Base-by-base conservation (phyloP, 2,797 vertebrate species). In the Pantherophis vulpinus region DNA sequence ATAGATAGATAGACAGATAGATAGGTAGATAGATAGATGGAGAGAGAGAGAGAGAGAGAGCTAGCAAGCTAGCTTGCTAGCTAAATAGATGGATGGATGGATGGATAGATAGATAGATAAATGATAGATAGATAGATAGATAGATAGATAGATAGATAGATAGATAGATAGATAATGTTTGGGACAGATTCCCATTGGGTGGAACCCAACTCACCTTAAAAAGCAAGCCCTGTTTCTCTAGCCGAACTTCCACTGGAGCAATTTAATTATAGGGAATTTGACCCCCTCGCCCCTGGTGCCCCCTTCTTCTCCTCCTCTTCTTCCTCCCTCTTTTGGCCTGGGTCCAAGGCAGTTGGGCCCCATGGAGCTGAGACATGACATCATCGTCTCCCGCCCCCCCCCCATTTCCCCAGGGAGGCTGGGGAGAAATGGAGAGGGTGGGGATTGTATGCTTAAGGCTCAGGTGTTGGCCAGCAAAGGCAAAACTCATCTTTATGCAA, bases 401-500 rank as follows among this genome's bases (percentile, higher is more conserved):
- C 25, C n/a, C 5, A 66, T 42, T 93, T 92, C 93, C 93, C 10
- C 7, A 14, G 63, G 42, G 70, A 42, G 32, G 32, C 18, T 42
- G 32, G 18, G 42, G n/a, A 20, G 86, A 61, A 88, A 93, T 60
- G 37, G 93, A 93, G 92, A 91, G 87, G 88, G 94, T 94, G 58
- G 91, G 91, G 89, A 93, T 90, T 95, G 93, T 94, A 92, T 95
- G 95, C 89, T 96, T 93, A 95, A 94, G 96, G 97, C 97, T 97
- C 97, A 97, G 96, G 97, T 97, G 97, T 93, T n/a, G 92, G 91
- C 83, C 61, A 60, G 93, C 1, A 2, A 51, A 91, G 90, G 55
- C 18, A 96, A 94, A 97, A 94, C 96, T 97, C 95, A 97, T 97
- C 96, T 97, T 0, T 0, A 95, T 96, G 95, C 96, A 96, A 94